Percentiles rank a stretch among this genome's conserved stretches.
Evolutionary conservation across 1,140 invertebrate species (phyloP).

Genomic region (Leptopilina boulardi): DNA sequence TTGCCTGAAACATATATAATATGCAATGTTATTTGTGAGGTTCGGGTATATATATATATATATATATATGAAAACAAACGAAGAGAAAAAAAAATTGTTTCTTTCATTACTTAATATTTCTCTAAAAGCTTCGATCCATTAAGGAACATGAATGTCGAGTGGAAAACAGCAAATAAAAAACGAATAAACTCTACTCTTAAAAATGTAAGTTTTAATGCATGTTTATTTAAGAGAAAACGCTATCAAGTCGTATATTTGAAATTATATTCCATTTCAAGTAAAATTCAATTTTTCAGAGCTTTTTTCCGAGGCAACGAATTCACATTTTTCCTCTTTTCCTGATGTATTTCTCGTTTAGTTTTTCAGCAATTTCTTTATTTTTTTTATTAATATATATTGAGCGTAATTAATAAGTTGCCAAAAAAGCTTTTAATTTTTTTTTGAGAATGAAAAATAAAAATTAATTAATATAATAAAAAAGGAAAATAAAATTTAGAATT

Average conservation of each 20-base stretch:
- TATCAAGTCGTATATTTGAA: slow-evolving; percentile 1
- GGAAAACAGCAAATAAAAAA: slow-evolving; percentile 10
- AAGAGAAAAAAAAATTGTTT: slow-evolving; percentile 10
- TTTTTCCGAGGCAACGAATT: not conserved
- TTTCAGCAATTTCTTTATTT: not conserved
- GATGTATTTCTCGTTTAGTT: not conserved
- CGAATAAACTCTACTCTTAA: not conserved
- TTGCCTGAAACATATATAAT: slow-evolving; percentile 80
- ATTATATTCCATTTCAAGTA: not conserved
- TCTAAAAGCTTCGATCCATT: slow-evolving; percentile 13
- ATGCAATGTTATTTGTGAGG: not conserved
- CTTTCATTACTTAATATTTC: slow-evolving; percentile 14
- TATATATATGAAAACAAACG: not conserved
- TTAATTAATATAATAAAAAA: too few relatives aligned
- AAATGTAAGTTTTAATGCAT: slow-evolving; percentile 11
- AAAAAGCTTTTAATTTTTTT: too few relatives aligned
- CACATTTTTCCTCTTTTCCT: not conserved
- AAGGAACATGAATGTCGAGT: not conserved
- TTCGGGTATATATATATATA: too few relatives aligned
- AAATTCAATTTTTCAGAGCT: not conserved
- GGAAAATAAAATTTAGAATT: too few relatives aligned
- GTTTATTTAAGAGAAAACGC: slow-evolving; percentile 5
- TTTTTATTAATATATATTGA: too few relatives aligned
- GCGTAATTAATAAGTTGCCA: too few relatives aligned
- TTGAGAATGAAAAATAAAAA: too few relatives aligned